These are phyloP conservation scores for Belonocnema kinseyi DNA, from an alignment of 1,140 invertebrate species.

Conservation along the genomic window DNA sequence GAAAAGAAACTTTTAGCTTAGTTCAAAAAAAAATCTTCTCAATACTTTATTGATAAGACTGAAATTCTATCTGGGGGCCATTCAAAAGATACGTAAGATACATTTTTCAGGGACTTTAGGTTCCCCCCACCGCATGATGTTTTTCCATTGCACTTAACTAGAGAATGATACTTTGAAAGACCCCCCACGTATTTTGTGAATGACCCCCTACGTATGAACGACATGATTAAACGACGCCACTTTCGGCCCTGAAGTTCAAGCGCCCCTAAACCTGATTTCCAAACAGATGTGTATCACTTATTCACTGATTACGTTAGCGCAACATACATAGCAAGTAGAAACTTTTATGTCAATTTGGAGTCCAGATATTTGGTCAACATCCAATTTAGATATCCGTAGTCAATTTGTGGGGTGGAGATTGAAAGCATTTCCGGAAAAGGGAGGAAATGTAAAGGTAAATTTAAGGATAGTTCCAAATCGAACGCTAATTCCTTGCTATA, in stretches of 20 bases:
- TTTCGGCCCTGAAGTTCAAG: neutral
- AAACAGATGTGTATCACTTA: neutral
- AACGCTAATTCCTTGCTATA: no score
- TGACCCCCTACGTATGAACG: no score
- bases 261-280: neutral
- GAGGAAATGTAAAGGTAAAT: neutral
- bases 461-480: neutral
- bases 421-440: neutral
- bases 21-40: no score
- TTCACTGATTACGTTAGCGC: neutral
- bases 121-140: no score
- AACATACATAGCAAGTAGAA: neutral
- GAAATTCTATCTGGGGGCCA: no score
- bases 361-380: neutral
- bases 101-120: no score
- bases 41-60: no score
- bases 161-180: no score
- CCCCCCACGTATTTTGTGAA: no score
- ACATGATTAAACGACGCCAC: neutral
- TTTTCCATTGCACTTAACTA: no score
- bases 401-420: neutral
- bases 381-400: neutral
- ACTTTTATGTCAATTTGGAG: neutral
- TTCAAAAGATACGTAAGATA: no score
- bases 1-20: no score